Conservation (phyloP, 1,140 invertebrate genomes). For the Leucophenga varia region DNA sequence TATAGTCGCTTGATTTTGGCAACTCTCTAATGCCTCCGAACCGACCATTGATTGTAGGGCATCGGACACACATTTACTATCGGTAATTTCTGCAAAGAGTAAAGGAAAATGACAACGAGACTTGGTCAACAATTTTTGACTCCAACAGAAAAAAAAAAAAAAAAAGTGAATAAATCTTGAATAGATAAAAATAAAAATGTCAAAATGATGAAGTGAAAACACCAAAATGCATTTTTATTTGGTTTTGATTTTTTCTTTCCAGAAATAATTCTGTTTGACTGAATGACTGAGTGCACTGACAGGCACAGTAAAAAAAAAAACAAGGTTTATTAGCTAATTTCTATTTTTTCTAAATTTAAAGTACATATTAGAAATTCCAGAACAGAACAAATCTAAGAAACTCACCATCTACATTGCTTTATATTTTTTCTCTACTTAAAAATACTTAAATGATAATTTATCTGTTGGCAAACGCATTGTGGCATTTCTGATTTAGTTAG, state of each 20-base stretch:
- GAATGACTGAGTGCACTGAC: background rate
- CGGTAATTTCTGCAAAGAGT: slow-evolving; percentile 34
- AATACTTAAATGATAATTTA: slow-evolving; percentile 38
- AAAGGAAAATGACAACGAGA: slow-evolving; percentile 11
- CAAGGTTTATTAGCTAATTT: background rate
- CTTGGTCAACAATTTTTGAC: too few relatives aligned
- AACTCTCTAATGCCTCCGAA: slow-evolving; percentile 36
- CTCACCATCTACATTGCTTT: too few relatives aligned
- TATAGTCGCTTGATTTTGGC: slow-evolving; percentile 26
- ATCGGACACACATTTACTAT: slow-evolving; percentile 35
- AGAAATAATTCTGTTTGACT: slow-evolving; percentile 18
- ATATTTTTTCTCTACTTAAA: too few relatives aligned
- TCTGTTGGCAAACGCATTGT: slow-evolving; percentile 41
- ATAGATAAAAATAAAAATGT: too few relatives aligned
- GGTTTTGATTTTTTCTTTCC: slow-evolving; percentile 21
- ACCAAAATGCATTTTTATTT: too few relatives aligned
- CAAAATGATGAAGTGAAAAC: too few relatives aligned
- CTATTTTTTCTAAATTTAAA: too few relatives aligned
- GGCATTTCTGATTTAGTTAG: slow-evolving; percentile 35
- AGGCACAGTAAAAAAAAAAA: background rate
- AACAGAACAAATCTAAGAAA: slow-evolving; percentile 40
- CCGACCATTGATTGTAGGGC: slow-evolving; percentile 48
- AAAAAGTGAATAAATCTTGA: too few relatives aligned
- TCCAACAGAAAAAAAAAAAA: too few relatives aligned
- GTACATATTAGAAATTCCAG: slow-evolving; percentile 26